Conservation (phyloP, 2,888 invertebrate genomes). For the Standfussiana lucernea region DNA sequence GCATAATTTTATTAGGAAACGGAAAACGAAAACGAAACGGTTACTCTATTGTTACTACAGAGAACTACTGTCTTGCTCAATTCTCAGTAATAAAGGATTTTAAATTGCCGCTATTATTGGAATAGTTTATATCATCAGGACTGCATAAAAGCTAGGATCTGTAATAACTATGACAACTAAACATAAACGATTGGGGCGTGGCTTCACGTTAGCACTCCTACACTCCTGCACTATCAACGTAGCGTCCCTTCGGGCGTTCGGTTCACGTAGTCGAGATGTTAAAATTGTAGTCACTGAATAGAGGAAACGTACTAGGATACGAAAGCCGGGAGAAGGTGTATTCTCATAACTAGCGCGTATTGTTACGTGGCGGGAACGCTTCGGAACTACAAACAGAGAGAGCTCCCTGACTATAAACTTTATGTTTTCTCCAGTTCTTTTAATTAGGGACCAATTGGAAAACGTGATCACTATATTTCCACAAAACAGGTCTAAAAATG, state of each 20-base stretch:
- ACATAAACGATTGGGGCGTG: conserved; percentile 21
- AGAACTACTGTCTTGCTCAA: no score
- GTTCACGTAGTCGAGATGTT: neutral
- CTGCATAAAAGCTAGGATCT: conserved; percentile 19
- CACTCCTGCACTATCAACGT: conserved; percentile 26
- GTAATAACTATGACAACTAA: neutral
- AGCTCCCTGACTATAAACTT: neutral
- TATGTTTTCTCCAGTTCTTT: neutral
- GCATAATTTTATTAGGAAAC: neutral
- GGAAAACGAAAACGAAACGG: no score
- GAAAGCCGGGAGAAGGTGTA: neutral
- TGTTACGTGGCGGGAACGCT: neutral
- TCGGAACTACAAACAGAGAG: neutral
- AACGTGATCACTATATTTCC: neutral
- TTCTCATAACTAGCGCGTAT: no score
- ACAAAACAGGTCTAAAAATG: neutral
- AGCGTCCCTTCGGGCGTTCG: conserved; percentile 5
- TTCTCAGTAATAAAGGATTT: conserved; percentile 2
- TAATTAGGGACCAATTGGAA: neutral
- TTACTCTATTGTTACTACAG: neutral
- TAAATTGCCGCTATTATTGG: neutral
- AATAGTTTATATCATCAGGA: conserved; percentile 39
- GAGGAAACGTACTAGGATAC: conserved; percentile 27
- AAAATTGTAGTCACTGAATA: conserved; percentile 11
- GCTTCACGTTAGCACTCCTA: conserved; percentile 17